phyloP scores from a whole-genome alignment of 2,888 invertebrate genomes.

The Macaria liturata region DNA sequence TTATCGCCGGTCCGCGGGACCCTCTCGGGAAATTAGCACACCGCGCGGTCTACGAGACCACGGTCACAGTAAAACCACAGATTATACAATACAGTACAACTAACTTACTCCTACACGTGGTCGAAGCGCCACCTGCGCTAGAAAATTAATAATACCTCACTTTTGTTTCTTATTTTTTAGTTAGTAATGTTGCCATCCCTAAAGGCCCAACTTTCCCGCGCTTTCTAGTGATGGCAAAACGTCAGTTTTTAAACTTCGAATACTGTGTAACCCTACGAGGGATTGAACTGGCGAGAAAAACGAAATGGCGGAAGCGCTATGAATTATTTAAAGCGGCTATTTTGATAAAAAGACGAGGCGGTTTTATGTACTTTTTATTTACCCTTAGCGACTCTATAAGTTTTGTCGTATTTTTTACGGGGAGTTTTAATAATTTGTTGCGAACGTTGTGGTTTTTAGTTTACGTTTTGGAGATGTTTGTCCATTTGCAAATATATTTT shows the following conservation, averaged over 20 bases:
- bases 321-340: constrained; percentile 30
- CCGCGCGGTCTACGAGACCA: constrained; percentile 10
- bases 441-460: background rate
- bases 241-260: constrained; percentile 23
- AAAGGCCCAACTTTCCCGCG: background rate
- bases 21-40: constrained; percentile 27
- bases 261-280: constrained; percentile 16
- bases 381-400: constrained; percentile 36
- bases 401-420: constrained; percentile 26
- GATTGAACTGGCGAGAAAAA: constrained; percentile 19
- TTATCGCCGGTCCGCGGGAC: constrained; percentile 17
- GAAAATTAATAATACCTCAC: background rate
- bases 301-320: constrained; percentile 10
- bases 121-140: background rate
- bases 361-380: constrained; percentile 28
- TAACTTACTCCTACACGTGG: background rate
- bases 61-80: constrained; percentile 15
- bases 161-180: background rate
- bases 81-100: background rate
- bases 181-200: background rate
- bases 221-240: constrained; percentile 5
- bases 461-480: too few species aligned
- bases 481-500: too few species aligned
- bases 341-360: constrained; percentile 43
- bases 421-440: constrained; percentile 32